Conservation (phyloP, 2,113 vertebrate genomes). For the Sander lucioperca region DNA sequence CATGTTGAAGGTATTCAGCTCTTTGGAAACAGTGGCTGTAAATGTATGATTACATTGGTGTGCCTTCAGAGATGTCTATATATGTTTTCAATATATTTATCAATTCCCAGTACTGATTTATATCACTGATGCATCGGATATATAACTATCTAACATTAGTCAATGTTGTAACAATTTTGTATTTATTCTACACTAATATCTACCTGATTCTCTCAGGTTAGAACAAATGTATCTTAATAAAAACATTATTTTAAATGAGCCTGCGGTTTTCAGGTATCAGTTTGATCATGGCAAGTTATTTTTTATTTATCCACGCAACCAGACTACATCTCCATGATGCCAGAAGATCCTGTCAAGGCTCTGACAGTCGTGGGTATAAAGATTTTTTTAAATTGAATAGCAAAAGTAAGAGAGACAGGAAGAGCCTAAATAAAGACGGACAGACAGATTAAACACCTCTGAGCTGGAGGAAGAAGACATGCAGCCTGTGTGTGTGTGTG, state of each 20-base stretch:
- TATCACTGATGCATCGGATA: neutral
- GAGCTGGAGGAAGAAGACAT: neutral
- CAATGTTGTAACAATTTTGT: neutral
- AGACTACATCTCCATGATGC: neutral
- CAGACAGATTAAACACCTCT: constrained; percentile 34
- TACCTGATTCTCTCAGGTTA: neutral
- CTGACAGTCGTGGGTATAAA: neutral
- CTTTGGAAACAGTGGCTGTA: neutral
- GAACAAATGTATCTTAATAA: no score
- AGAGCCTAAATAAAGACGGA: constrained; percentile 27
- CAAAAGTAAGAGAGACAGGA: constrained; percentile 20
- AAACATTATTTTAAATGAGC: no score
- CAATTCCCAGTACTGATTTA: neutral
- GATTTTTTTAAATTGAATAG: constrained; percentile 34
- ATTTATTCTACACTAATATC: neutral
- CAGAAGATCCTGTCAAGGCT: constrained; percentile 7
- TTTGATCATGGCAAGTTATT: neutral
- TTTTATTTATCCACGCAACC: neutral
- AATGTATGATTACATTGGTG: neutral
- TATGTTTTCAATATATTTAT: neutral
- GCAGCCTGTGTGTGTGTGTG: constrained; percentile 21
- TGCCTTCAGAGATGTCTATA: neutral
- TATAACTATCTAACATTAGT: neutral
- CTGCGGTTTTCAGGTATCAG: neutral
- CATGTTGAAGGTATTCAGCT: neutral